phyloP scores from a whole-genome alignment of 2,888 invertebrate genomes.

The Ypsolopha scabrella region DNA sequence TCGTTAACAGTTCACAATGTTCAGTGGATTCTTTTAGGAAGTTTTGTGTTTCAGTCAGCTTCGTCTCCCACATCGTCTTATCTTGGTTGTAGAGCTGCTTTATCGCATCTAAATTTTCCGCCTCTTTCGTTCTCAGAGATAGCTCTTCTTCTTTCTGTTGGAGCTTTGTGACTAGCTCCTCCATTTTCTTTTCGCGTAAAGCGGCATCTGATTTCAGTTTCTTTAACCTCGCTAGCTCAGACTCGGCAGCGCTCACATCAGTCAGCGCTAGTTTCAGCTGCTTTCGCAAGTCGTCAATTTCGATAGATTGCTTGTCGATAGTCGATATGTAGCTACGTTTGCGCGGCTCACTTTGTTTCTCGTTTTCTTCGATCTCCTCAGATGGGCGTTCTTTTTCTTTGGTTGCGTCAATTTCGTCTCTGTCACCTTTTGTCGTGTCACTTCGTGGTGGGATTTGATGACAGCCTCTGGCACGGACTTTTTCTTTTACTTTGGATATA shows the following conservation, averaged over 20 bases:
- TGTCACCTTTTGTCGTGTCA: constrained; percentile 69
- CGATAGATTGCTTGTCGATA: constrained; percentile 74
- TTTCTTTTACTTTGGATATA: constrained; percentile 64
- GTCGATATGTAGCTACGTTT: constrained; percentile 67
- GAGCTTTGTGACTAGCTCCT: constrained; percentile 80
- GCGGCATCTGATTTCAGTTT: constrained; percentile 78
- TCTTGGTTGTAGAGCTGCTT: constrained; percentile 73
- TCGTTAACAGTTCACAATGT: constrained; percentile 73
- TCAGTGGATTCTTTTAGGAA: constrained; percentile 76
- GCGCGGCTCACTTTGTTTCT: constrained; percentile 56
- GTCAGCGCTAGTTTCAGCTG: constrained; percentile 74
- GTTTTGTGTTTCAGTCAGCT: constrained; percentile 76
- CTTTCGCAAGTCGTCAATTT: constrained; percentile 78
- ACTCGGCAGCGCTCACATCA: constrained; percentile 76
- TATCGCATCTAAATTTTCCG: constrained; percentile 73
- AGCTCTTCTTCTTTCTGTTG: constrained; percentile 84
- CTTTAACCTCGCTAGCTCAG: constrained; percentile 78
- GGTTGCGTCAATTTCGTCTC: constrained; percentile 65
- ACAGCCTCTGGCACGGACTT: constrained; percentile 67
- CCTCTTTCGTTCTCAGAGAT: constrained; percentile 76
- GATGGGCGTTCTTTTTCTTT: constrained; percentile 51
- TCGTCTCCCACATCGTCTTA: constrained; percentile 76
- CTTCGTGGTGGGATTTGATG: constrained; percentile 62
- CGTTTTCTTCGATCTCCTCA: constrained; percentile 53
- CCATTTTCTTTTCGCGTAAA: constrained; percentile 79